Conservation (phyloP, 64 coral and sea anemone species). For the Catalaphyllia jardinei region DNA sequence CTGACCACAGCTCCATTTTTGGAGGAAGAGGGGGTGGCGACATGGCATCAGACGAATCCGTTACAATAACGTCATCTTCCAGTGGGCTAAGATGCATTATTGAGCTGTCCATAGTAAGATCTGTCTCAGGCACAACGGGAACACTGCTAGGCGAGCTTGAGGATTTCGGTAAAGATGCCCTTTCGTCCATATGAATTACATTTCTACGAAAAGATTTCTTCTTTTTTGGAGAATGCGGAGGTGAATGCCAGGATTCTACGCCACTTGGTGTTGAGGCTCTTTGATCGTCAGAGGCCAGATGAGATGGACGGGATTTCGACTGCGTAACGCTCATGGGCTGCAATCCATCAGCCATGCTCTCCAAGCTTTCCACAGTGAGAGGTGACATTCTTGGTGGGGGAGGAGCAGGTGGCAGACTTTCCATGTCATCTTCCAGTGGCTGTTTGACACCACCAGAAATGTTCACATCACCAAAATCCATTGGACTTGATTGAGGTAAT, state of each 20-base stretch:
- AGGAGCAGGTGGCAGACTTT: slow-evolving; percentile 72
- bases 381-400: slow-evolving; percentile 62
- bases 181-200: neutral
- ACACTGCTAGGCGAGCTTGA: neutral
- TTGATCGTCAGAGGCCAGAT: neutral
- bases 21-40: slow-evolving; percentile 52
- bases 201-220: slow-evolving; percentile 27
- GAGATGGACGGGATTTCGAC: neutral
- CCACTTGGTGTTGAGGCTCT: neutral
- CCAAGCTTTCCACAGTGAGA: slow-evolving; percentile 12
- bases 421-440: slow-evolving; percentile 59
- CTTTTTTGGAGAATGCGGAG: slow-evolving; percentile 3
- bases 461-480: neutral
- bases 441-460: neutral
- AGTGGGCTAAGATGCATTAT: neutral
- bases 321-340: neutral
- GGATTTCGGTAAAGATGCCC: neutral
- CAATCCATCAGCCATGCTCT: slow-evolving; percentile 29
- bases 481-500: neutral
- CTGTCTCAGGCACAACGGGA: neutral
- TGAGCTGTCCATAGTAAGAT: neutral
- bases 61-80: neutral
- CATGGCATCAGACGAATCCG: slow-evolving; percentile 37
- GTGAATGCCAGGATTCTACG: neutral
- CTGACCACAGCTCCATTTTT: slow-evolving; percentile 39